Base-by-base conservation (phyloP, 2,113 vertebrate genomes). In the Irena cyanogastra region DNA sequence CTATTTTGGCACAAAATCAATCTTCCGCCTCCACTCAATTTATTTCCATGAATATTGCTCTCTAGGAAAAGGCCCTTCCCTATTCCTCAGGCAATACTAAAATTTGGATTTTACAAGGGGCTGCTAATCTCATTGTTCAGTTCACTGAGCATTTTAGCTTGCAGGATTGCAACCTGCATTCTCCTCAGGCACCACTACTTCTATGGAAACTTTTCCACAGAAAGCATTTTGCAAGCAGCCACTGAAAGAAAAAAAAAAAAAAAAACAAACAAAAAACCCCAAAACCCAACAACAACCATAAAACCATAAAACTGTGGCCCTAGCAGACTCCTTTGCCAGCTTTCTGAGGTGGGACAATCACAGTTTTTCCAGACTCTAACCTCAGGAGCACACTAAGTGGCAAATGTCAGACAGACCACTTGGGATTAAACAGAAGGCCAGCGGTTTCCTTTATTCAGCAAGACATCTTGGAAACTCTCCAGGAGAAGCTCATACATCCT, bases 331-430 rank as follows among this genome's bases (percentile, higher is more conserved):
- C 35, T 56, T 91, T 6, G 5, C 69, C 64, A 82, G 44, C 56
- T 87, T 92, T 83, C 71, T 88, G 84, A 93, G 92, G 85, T 7
- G 13, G 57, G 60, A 94, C 89, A 96, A 92, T 90, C 79, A 83
- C 33, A 92, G 68, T 28, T 31, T 88, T 83, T 83, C 83, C 85
- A 89, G 84, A 92, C 83, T 59, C 59, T 64, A 88, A 53, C 90
- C 90, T 83, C 85, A 90, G 71, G 71, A 95, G 83, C 68, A 90
- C 20, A 53, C 23, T 19, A 33, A 93, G 91, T 53, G 79, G 90
- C 88, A 88, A 96, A 94, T 57, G 88, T 92, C 90, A 96, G 83
- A 41, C 83, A 94, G 90, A 78, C 69, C 80, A 65, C 83, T 94
- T 60, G 70, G 79, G 91, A 89, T 77, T 86, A 86, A 85, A 80